These are phyloP conservation scores for Luperina nickerlii DNA, from an alignment of 2,888 invertebrate species.

Conservation along the genomic window DNA sequence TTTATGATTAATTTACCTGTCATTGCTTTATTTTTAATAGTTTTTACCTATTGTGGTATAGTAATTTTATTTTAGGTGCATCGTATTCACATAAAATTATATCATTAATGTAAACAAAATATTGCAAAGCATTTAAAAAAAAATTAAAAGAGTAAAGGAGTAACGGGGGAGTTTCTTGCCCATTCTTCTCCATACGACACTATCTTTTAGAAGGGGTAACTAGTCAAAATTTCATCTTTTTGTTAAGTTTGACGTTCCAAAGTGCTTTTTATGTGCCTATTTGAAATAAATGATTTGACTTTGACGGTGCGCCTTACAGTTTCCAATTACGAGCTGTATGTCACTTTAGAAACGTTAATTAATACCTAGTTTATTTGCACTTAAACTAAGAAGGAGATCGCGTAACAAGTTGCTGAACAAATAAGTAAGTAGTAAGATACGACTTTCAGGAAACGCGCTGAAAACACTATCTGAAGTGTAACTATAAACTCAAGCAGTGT, in stretches of 20 bases:
- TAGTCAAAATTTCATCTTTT: not conserved
- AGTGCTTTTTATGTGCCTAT: not conserved
- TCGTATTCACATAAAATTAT: no score
- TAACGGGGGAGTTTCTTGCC: not conserved
- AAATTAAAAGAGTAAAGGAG: no score
- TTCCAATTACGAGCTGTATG: slow-evolving; percentile 43
- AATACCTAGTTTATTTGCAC: slow-evolving; percentile 47
- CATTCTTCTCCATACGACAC: not conserved
- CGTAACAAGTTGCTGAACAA: slow-evolving; percentile 54
- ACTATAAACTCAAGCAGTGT: slow-evolving; percentile 50
- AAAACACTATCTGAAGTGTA: slow-evolving; percentile 58
- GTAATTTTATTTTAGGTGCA: no score
- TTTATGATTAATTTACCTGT: not conserved
- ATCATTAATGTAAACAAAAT: not conserved
- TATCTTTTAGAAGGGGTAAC: no score
- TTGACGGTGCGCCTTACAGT: not conserved
- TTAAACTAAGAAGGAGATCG: slow-evolving; percentile 19
- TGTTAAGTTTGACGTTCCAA: not conserved
- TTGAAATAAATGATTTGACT: not conserved
- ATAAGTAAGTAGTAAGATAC: slow-evolving; percentile 51
- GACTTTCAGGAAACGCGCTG: slow-evolving; percentile 45
- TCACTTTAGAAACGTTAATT: slow-evolving; percentile 55
- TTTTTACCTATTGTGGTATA: no score
- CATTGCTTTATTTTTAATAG: not conserved
- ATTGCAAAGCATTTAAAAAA: not conserved